A percentile compares a stretch with the other conserved stretches of the same genome.
These are phyloP conservation scores for Saguinus midas DNA, from an alignment of 2,113 vertebrate species.

Conservation along the genomic window DNA sequence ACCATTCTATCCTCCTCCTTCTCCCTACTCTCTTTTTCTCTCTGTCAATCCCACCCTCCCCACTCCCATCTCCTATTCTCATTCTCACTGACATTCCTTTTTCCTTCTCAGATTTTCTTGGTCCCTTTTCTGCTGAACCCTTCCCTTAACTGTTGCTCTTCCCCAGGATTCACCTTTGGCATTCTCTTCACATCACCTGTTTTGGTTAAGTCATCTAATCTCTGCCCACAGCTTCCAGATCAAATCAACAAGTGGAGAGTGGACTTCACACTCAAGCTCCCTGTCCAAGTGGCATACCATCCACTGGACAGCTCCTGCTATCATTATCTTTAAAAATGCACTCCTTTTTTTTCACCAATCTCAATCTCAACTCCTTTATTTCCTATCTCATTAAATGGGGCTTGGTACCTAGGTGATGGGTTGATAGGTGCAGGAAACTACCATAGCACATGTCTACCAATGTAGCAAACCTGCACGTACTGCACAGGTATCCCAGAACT, in stretches of 20 bases:
- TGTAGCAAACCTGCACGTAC: no score
- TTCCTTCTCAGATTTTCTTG: background rate
- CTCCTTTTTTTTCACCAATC: background rate
- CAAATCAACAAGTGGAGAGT: background rate
- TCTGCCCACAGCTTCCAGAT: background rate
- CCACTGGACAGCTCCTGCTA: background rate
- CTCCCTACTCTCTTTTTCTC: rapidly evolving
- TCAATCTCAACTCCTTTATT: background rate
- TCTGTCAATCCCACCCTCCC: rapidly evolving
- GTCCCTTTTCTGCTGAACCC: background rate
- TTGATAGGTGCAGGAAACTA: no score
- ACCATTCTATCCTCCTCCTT: background rate
- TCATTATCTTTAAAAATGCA: background rate
- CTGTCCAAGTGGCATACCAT: rapidly evolving
- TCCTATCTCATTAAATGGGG: background rate
- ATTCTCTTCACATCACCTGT: background rate
- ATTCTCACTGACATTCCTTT: background rate
- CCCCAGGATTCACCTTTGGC: background rate
- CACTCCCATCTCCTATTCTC: rapidly evolving
- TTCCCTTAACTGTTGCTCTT: background rate
- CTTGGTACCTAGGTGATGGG: no score
- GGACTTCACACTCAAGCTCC: background rate
- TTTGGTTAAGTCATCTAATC: background rate
- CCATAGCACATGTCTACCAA: no score
- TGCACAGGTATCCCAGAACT: no score